Conservation (phyloP, 2,888 invertebrate species). For the Myopa testacea region DNA sequence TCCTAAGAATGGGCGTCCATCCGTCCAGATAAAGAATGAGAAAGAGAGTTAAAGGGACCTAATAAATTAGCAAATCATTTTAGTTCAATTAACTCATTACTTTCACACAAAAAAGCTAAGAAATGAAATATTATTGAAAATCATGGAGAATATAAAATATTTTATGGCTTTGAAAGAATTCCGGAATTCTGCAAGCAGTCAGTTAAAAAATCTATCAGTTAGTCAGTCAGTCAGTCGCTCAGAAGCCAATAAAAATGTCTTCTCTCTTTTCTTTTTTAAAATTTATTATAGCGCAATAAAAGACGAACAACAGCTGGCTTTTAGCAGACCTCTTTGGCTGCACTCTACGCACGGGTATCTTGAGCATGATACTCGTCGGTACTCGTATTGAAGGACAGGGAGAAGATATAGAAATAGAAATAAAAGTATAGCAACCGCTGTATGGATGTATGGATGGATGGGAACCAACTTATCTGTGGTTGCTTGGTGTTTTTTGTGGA, state of each 20-base stretch:
- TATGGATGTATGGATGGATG: background rate
- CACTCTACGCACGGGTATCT: background rate
- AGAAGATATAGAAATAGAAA: background rate
- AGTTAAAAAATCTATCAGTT: background rate
- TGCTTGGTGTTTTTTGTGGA: background rate
- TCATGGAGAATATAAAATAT: background rate
- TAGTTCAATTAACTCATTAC: too few relatives aligned
- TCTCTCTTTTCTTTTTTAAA: background rate
- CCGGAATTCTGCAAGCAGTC: background rate
- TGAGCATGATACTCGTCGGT: background rate
- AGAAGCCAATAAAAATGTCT: background rate
- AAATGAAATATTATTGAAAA: background rate
- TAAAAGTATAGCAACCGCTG: background rate
- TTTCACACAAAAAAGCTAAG: too few relatives aligned
- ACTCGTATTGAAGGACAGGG: too few relatives aligned
- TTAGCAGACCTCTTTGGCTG: background rate
- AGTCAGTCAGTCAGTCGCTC: background rate
- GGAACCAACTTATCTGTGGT: background rate
- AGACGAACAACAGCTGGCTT: background rate
- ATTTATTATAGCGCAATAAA: slow-evolving; percentile 3
- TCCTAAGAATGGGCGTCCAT: too few relatives aligned
- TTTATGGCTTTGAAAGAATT: background rate
- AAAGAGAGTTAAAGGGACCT: too few relatives aligned
- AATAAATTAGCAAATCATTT: too few relatives aligned
- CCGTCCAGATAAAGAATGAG: too few relatives aligned